Conservation (phyloP, 2,113 vertebrate species). For the Steatornis caripensis region DNA sequence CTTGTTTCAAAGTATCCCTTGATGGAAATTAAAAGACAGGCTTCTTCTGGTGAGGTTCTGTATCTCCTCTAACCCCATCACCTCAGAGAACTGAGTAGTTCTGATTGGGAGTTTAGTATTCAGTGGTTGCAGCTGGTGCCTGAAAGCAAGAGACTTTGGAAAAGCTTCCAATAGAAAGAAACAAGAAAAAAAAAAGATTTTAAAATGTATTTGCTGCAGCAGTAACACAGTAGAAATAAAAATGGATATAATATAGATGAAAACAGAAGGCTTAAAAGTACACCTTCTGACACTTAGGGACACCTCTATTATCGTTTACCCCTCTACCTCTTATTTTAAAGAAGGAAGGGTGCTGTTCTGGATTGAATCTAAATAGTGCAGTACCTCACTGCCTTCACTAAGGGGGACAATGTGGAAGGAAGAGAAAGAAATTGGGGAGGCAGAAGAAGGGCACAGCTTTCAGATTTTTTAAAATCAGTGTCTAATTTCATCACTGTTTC, state of each 20-base stretch:
- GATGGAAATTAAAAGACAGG: conserved; percentile 71
- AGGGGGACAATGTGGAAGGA: neutral
- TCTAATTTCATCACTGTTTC: neutral
- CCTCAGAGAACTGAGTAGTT: conserved; percentile 53
- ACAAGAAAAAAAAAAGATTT: neutral
- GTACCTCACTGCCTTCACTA: neutral
- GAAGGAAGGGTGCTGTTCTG: neutral
- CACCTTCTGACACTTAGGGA: neutral
- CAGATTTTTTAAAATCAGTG: neutral
- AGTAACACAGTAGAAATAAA: neutral
- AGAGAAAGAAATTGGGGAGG: neutral
- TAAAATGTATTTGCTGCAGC: neutral
- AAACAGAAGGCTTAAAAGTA: neutral
- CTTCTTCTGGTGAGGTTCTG: conserved; percentile 48
- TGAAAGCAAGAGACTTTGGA: conserved; percentile 30
- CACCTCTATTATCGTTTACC: neutral
- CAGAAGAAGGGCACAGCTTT: neutral
- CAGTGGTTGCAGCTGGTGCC: conserved; percentile 22
- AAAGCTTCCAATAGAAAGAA: conserved; percentile 17
- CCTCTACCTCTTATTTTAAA: neutral
- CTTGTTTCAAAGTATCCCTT: conserved; percentile 71
- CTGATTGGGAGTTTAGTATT: conserved; percentile 39
- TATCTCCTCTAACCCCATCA: conserved; percentile 29
- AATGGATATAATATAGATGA: neutral
- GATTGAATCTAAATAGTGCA: neutral